Evolutionary conservation across 2,113 vertebrate species (phyloP).

Genomic region (Hassar affinis): DNA sequence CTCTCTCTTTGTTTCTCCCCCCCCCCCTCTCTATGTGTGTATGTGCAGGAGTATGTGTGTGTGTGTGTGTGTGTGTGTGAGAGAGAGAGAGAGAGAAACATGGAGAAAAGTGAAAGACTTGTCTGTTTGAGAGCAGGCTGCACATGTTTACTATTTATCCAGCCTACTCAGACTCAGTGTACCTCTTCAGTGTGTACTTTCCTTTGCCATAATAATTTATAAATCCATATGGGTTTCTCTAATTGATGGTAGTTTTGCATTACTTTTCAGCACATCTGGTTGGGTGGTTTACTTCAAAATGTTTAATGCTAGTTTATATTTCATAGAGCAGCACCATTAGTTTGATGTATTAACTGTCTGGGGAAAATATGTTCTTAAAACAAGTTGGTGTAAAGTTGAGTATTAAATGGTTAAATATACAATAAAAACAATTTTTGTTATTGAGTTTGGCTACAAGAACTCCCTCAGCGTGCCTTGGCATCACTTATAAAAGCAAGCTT

Average conservation of each 20-base stretch:
- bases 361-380: background rate
- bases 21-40: background rate
- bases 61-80: background rate
- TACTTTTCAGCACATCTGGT: background rate
- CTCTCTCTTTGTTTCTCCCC: background rate
- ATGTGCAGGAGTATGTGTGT: background rate
- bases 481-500: background rate
- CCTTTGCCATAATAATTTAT: background rate
- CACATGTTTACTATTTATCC: constrained; percentile 22
- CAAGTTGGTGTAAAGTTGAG: background rate
- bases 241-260: background rate
- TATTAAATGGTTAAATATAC: background rate
- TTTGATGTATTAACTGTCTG: background rate
- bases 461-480: background rate
- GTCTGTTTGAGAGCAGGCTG: background rate
- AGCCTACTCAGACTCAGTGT: background rate
- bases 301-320: background rate
- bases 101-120: background rate
- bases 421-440: background rate
- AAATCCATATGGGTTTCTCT: background rate
- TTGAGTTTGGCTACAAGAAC: too few relatives aligned
- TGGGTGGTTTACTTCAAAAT: background rate
- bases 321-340: background rate
- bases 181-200: background rate
- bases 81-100: background rate